A percentile compares a stretch with the other conserved stretches of the same genome.
phyloP scores from a whole-genome alignment of 1,140 invertebrate species.

The Neodiprion fabricii region DNA sequence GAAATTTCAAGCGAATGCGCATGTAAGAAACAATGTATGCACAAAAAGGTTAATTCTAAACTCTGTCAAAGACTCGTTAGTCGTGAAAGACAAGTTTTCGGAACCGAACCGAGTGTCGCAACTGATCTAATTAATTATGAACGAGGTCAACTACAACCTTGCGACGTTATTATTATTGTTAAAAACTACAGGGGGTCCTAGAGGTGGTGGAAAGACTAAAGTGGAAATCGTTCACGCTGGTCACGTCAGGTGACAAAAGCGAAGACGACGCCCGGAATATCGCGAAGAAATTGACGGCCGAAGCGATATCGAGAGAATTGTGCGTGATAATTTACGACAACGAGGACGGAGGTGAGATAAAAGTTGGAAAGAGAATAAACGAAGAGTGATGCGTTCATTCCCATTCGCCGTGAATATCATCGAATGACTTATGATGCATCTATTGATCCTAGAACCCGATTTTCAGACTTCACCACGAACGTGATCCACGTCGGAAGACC shows the following conservation, averaged over 20 bases:
- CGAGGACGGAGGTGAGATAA: constrained; percentile 31
- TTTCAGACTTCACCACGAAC: constrained; percentile 44
- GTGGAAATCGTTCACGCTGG: constrained; percentile 54
- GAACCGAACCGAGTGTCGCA: too few species aligned
- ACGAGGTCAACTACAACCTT: too few species aligned
- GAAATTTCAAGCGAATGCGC: too few species aligned
- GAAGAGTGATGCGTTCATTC: background rate
- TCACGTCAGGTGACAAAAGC: constrained; percentile 37
- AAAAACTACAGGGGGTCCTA: constrained; percentile 36
- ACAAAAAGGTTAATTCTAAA: too few species aligned
- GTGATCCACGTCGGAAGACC: constrained; percentile 51
- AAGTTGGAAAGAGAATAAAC: too few species aligned
- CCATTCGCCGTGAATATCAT: background rate
- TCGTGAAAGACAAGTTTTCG: too few species aligned
- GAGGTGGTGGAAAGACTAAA: constrained; percentile 45
- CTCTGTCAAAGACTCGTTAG: too few species aligned
- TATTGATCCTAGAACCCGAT: background rate
- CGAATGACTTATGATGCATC: background rate
- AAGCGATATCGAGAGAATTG: constrained; percentile 42
- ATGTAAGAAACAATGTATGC: too few species aligned
- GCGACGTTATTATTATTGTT: background rate
- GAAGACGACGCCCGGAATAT: constrained; percentile 52
- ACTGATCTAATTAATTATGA: too few species aligned
- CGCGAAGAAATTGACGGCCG: constrained; percentile 49
- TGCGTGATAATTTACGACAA: constrained; percentile 52